Evolutionary conservation across 2,797 vertebrate genomes (phyloP).

Genomic region (Melopsittacus undulatus): DNA sequence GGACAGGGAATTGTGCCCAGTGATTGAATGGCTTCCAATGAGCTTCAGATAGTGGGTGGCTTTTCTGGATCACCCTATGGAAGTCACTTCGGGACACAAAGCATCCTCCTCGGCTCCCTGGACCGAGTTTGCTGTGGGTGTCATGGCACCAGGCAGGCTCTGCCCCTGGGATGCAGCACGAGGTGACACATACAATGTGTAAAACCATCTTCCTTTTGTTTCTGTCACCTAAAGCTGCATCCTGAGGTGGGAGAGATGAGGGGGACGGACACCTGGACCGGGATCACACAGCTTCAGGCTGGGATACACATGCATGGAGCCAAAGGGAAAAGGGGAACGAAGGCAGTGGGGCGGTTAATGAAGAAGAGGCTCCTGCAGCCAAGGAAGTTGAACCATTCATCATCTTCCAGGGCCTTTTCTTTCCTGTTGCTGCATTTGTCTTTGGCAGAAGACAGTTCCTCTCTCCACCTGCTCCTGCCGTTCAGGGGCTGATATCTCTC

Average conservation of each 20-base stretch:
- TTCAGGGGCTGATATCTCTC: neutral
- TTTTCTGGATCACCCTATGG: neutral
- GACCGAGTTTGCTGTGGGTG: neutral
- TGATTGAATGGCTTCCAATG: neutral
- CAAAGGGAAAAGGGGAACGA: accelerated
- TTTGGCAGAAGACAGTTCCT: neutral
- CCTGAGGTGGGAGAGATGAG: neutral
- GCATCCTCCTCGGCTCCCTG: neutral
- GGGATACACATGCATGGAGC: neutral
- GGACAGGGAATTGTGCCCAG: neutral
- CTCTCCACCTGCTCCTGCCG: neutral
- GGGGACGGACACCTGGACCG: neutral
- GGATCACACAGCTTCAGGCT: neutral
- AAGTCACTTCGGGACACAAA: neutral
- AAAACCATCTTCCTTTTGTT: neutral
- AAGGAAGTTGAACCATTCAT: neutral
- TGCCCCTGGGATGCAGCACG: neutral
- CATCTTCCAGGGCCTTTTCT: neutral
- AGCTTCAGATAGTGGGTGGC: accelerated
- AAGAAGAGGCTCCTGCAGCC: neutral
- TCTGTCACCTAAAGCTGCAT: neutral
- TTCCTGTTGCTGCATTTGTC: neutral
- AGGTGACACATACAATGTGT: neutral
- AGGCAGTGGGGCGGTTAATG: neutral
- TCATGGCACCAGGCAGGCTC: neutral